Evolutionary conservation across 2,113 vertebrate genomes (phyloP), one percentile per base, ranked within the genome.

Genomic region (Sitta europaea): DNA sequence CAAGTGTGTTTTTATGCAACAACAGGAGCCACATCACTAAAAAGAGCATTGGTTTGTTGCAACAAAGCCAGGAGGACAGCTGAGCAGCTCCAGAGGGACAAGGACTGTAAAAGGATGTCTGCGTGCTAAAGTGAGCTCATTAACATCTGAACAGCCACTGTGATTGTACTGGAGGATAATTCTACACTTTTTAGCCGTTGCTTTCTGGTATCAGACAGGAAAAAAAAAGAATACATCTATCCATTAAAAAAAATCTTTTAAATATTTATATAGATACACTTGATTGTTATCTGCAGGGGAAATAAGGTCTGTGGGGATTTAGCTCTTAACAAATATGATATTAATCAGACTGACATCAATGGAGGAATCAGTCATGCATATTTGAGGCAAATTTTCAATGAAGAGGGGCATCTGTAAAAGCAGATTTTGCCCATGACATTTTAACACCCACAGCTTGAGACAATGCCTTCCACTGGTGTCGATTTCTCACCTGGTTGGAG

Each of bases 381-480:
- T 27, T 45, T 63, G 11, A 82, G 29, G 19, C 10, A 55, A 38
- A 55, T 40, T 78, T n/a, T 86, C 82, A 63, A 1, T 24, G 47
- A 66, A 36, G 18, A 54, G 24, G 8, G 11, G 2, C 20, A 45
- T 50, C 33, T 33, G 19, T 81, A 90, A 77, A 89, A 90, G 35
- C 35, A 73, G 42, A 33, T 92, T 81, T 81, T 59, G 63, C 53
- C 51, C 42, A 8, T 8, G 20, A 20, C 48, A 29, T 78, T 87
- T 81, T 71, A 85, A 81, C 22, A 38, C 43, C 7, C 38, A 11
- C 59, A 74, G 36, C 81, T 24, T 16, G 48, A 94, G 57, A 43
- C 0, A 1, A 38, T 0, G 2, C 57, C 81, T 87, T 75, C 57
- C 27, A 11, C 14, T 47, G 0, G 15, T 58, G 67, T 35, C 78